Evolutionary conservation across 2,113 vertebrate genomes (phyloP), one percentile per base, ranked within the genome.

Genomic region (Tapirus terrestris): DNA sequence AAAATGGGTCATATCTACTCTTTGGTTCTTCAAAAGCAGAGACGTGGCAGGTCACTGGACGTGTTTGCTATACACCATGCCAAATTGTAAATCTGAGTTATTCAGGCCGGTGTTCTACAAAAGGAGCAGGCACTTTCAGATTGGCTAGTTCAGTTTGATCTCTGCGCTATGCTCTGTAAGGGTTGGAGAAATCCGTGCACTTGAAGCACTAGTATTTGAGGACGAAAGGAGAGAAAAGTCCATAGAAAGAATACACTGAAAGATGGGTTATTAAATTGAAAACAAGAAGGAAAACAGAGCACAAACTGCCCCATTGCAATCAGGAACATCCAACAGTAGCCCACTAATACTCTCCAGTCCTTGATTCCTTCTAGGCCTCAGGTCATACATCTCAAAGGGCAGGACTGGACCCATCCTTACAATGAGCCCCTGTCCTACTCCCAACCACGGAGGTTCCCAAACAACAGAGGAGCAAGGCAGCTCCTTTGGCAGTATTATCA

Each of bases 11-110:
- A 43, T 8, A 25, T 9, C 45, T 29, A 36, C 56, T 65, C 61
- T 36, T 83, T 39, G 48, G 20, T 60, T 94, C 73, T 43, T 80
- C 31, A 45, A 60, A 96, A 79, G 43, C 23, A 53, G 80, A n/a
- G 39, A 56, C 7, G 13, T 0, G 80, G 43, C 16, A n/a, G 82
- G 67, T 51, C 25, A 86, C 0, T 17, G 65, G 67, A 7, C 58
- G 4, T 0, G 2, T 3, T 23, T 21, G 2, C n/a, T 60, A 48
- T 0, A 56, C 3, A n/a, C 63, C 56, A 56, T 0, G 5, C 16
- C 21, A 45, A 51, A 72, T 0, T 31, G 11, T 12, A 60, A 51
- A 70, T 29, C 20, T 5, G 48, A 77, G n/a, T 61, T 72, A 13
- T 23, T 39, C 8, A 0, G 60, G 76, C 10, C 1, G 14, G 23